Base-by-base conservation (phyloP, 2,113 vertebrate genomes). In the Platysteira castanea region DNA sequence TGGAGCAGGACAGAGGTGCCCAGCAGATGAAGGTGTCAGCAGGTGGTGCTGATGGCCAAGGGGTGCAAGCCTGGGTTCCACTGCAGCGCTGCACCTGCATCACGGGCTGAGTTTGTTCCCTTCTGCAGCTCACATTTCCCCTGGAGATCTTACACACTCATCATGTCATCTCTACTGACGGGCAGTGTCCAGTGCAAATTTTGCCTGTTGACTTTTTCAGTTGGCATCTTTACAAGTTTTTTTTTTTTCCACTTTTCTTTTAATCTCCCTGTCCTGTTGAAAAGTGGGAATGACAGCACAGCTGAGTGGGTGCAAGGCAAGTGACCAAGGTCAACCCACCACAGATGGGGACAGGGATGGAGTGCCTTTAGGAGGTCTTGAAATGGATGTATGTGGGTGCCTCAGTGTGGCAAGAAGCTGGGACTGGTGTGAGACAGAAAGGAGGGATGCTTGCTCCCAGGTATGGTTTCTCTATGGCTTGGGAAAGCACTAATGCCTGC, bases 11-110 rank as follows among this genome's bases (percentile, higher is more conserved):
- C 30, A 71, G 37, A 92, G 46, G n/a, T 5, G 15, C 18, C 24
- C 2, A 1, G 31, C 18, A 69, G 59, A 49, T 15, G 20, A 24
- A 80, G 33, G 33, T 74, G 79, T 80, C 88, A 93, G 67, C 13
- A 93, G 85, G 37, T 86, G 90, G 84, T 84, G 87, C 78, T 93
- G 81, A 84, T 71, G 61, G 73, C 21, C 81, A 78, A 81, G 22
- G 30, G 44, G 31, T 82, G 37, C 19, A 31, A 82, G 61, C 28
- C 10, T 7, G 44, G 41, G 28, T 57, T 86, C 69, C 42, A 22
- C 6, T 46, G n/a, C 28, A 84, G 10, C 9, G 6, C 6, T 10
- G 37, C 9, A 42, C 20, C 26, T 53, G 22, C 12, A 27, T n/a
- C 15, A 8, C 0, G 5, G 2, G 16, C 17, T 57, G 50, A 7